phyloP scores from a whole-genome alignment of 2,113 vertebrate species.

The Lota lota region DNA sequence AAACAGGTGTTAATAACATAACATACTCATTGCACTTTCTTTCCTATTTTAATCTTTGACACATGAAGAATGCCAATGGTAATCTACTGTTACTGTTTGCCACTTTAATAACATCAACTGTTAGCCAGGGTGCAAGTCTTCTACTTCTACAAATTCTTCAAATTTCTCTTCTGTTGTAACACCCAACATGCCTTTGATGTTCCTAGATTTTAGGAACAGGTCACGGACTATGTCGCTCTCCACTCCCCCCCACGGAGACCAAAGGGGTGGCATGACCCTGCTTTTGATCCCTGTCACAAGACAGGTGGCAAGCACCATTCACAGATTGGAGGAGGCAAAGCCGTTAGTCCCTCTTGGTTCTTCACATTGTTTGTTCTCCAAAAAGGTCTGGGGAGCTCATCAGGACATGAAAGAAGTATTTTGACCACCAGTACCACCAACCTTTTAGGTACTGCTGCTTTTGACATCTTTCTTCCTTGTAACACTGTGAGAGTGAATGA shows the following conservation, averaged over 20 bases:
- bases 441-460: neutral
- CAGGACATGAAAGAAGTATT: constrained; percentile 7
- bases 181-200: no score
- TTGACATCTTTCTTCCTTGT: neutral
- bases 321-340: neutral
- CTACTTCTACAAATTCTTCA: no score
- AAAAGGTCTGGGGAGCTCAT: constrained; percentile 1
- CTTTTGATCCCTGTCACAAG: constrained; percentile 20
- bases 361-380: constrained; percentile 3
- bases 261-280: constrained; percentile 18
- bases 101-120: no score
- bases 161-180: no score
- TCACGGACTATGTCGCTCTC: neutral
- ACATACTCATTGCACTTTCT: no score
- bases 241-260: constrained; percentile 9
- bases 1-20: no score
- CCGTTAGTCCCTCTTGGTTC: constrained; percentile 3
- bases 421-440: neutral
- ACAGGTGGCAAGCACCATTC: constrained; percentile 29
- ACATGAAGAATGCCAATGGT: no score
- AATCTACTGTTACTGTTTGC: no score
- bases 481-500: no score
- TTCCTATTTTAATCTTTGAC: no score
- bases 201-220: neutral
- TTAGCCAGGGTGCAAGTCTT: no score